phyloP scores from a whole-genome alignment of 2,888 invertebrate genomes.

The Lasioglossum figueresi region DNA sequence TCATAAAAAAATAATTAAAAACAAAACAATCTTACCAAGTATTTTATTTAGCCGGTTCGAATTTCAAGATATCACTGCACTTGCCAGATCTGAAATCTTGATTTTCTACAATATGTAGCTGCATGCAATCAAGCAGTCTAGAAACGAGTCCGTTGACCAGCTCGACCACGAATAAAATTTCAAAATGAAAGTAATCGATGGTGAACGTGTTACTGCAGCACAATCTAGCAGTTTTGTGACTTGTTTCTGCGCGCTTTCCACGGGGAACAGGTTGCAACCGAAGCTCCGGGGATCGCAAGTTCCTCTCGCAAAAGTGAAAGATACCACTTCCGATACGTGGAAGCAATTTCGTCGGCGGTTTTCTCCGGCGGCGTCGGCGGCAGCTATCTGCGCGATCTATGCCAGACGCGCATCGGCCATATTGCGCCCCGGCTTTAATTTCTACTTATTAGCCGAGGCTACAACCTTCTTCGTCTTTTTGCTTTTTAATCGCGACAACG shows the following conservation, averaged over 20 bases:
- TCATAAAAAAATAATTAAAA: no score
- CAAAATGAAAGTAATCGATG: background rate
- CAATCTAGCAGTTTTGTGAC: background rate
- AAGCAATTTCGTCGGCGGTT: constrained; percentile 33
- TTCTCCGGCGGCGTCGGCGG: constrained; percentile 6
- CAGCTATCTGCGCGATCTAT: constrained; percentile 8
- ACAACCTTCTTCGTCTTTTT: background rate
- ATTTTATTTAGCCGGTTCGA: no score
- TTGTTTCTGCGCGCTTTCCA: constrained; percentile 6
- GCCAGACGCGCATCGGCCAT: background rate
- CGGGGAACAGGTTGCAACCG: constrained; percentile 10
- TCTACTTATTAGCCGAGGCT: constrained; percentile 29
- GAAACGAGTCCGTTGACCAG: no score
- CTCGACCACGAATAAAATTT: no score
- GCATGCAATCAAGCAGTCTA: no score
- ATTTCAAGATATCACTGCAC: no score
- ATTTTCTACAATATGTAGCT: no score
- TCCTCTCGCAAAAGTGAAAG: constrained; percentile 27
- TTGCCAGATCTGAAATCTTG: no score
- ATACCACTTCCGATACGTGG: constrained; percentile 28
- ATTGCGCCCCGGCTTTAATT: constrained; percentile 27
- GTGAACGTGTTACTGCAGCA: background rate
- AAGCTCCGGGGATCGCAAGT: constrained; percentile 12
- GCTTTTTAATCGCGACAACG: background rate
- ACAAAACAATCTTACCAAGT: no score